Evolutionary conservation across 2,888 invertebrate genomes (phyloP).

Genomic region (Neocrepidodera transversa): DNA sequence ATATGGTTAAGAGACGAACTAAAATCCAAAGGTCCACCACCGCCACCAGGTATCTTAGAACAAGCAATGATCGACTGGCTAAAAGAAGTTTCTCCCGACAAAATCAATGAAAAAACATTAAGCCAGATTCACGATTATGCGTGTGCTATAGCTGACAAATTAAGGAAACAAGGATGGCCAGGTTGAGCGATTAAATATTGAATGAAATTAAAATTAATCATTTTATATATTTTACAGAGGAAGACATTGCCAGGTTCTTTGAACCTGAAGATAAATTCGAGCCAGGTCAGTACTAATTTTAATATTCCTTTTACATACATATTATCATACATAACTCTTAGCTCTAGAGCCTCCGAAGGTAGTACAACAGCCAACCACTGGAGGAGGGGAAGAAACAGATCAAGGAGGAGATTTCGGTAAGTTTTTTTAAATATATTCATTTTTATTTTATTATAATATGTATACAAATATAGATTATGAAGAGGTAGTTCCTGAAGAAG

Average conservation of each 20-base stretch:
- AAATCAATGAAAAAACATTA: constrained; percentile 45
- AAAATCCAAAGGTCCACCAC: background rate
- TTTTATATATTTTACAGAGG: background rate
- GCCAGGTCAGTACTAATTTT: constrained; percentile 5
- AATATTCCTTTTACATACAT: no score
- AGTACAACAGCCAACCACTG: background rate
- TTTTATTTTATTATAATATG: no score
- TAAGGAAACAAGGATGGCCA: constrained; percentile 23
- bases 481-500: background rate
- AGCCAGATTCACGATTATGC: constrained; percentile 50
- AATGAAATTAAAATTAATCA: background rate
- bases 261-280: background rate
- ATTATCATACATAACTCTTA: no score
- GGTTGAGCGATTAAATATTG: no score
- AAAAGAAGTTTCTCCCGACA: constrained; percentile 45
- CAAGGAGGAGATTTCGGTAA: background rate
- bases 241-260: no score
- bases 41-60: constrained; percentile 38
- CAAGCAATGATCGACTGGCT: constrained; percentile 51
- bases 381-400: background rate
- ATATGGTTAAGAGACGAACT: constrained; percentile 3
- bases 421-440: no score
- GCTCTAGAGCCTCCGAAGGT: background rate
- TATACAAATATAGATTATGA: no score
- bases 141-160: constrained; percentile 42